Base-by-base conservation (phyloP, 2,888 invertebrate species). In the Rotaria magnacalcarata region DNA sequence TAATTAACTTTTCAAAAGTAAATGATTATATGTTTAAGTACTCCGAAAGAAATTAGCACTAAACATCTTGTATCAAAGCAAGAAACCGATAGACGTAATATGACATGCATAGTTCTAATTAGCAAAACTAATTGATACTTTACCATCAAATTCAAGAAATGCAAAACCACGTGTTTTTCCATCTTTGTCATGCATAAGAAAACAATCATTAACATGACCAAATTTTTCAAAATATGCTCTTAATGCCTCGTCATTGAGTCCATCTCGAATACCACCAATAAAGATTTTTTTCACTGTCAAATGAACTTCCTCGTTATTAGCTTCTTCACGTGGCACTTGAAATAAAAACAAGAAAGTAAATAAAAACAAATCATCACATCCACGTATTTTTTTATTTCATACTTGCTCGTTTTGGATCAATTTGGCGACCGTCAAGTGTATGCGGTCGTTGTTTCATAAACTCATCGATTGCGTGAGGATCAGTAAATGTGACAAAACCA, bases 401-500 rank as follows among this genome's bases (percentile, higher is more conserved):
- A 67, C 67, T 96, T 58, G 98, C 98, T 88, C 98, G 93, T 91
- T 99, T 99, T 0, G 98, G 96, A 91, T 99, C 98, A 3, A 99
- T 97, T 85, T 96, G 94, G 89, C 96, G 93, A 85, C 96, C 96
- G 92, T 97, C 97, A 87, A 97, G 95, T 90, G 94, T 94, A 90
- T 97, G 97, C 0, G 97, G 97, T 87, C 93, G 90, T 86, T 92
- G 91, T 86, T 90, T 90, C 91, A 97, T 97, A 11, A 97, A 97
- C 90, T 95, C 96, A 92, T 99, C 97, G n/a, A 99, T 96, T 96
- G 96, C 96, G 88, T 95, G 94, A 14, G 96, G 95, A 88, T 94
- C 93, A 1, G 95, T 95, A 91, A 96, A 99, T 14, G 98, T 98
- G 85, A 99, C 96, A 90, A 99, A 99, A 10, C 98, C 99, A 91